Percentiles rank a stretch among this genome's conserved stretches.
phyloP scores from a whole-genome alignment of 2,888 invertebrate genomes.

The Drosophila borborema region DNA sequence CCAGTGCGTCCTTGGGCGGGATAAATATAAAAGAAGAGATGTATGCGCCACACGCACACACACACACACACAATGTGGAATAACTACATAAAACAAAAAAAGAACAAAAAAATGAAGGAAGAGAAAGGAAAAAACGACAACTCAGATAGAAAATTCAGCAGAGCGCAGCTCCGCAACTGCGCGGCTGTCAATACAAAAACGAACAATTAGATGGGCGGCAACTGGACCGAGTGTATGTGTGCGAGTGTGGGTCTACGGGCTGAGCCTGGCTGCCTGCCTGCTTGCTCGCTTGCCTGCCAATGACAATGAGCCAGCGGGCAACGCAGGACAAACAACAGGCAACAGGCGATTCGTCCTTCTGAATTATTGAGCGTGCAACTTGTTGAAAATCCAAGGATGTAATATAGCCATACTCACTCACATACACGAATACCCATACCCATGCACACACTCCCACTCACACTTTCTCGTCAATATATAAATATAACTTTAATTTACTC shows the following conservation, averaged over 20 bases:
- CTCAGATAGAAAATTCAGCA: slow-evolving; percentile 64
- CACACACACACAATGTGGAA: slow-evolving; percentile 42
- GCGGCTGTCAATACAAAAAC: slow-evolving; percentile 74
- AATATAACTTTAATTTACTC: slow-evolving; percentile 68
- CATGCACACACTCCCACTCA: background rate
- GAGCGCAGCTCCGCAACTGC: slow-evolving; percentile 73
- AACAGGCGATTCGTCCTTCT: slow-evolving; percentile 72
- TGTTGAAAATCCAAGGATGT: slow-evolving; percentile 74
- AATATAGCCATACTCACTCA: slow-evolving; percentile 25
- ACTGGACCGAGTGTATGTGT: slow-evolving; percentile 13
- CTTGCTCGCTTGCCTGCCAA: slow-evolving; percentile 41
- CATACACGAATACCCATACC: background rate
- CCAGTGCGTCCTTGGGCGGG: slow-evolving; percentile 60
- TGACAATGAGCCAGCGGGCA: slow-evolving; percentile 48
- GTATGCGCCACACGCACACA: slow-evolving; percentile 25
- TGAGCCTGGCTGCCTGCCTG: slow-evolving; percentile 22
- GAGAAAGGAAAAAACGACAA: slow-evolving; percentile 36
- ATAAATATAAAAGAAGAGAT: slow-evolving; percentile 40
- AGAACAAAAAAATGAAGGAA: slow-evolving; percentile 14
- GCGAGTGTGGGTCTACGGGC: background rate
- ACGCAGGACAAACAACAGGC: slow-evolving; percentile 21
- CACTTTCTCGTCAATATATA: slow-evolving; percentile 9
- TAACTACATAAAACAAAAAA: slow-evolving; percentile 44
- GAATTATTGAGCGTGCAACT: slow-evolving; percentile 76
- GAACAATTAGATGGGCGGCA: slow-evolving; percentile 63